Evolutionary conservation across 2,888 invertebrate species (phyloP).

Genomic region (Drosophila anomelani): DNA sequence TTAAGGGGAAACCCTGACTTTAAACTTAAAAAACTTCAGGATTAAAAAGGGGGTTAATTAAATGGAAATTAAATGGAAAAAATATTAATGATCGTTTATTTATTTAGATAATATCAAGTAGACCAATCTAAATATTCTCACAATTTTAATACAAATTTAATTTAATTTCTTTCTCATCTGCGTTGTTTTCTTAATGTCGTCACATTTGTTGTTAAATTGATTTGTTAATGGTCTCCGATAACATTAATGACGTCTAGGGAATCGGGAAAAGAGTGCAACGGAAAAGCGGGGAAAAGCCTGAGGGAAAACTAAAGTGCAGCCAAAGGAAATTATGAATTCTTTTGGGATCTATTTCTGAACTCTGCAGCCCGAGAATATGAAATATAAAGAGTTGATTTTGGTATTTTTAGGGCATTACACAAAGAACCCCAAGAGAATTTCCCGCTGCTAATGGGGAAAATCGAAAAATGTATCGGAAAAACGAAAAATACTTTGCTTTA

Average conservation of each 20-base stretch:
- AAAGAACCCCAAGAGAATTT: background rate
- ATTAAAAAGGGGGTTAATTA: too few relatives aligned
- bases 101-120: too few relatives aligned
- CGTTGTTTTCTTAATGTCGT: too few relatives aligned
- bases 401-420: conserved; percentile 22
- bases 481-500: too few relatives aligned
- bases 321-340: conserved; percentile 28
- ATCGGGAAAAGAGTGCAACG: background rate
- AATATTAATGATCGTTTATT: too few relatives aligned
- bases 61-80: too few relatives aligned
- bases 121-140: too few relatives aligned
- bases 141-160: too few relatives aligned
- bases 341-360: conserved; percentile 17
- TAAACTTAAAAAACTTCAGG: background rate
- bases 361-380: conserved; percentile 7
- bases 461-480: background rate
- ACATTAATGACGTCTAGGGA: conserved; percentile 49
- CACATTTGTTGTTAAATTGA: conserved; percentile 61
- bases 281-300: background rate
- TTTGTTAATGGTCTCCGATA: conserved; percentile 67
- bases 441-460: background rate
- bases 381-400: conserved; percentile 6
- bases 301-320: conserved; percentile 20
- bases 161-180: too few relatives aligned
- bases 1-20: background rate